Evolutionary conservation across 1,140 invertebrate genomes (phyloP).

Genomic region (Sinonovacula constricta): DNA sequence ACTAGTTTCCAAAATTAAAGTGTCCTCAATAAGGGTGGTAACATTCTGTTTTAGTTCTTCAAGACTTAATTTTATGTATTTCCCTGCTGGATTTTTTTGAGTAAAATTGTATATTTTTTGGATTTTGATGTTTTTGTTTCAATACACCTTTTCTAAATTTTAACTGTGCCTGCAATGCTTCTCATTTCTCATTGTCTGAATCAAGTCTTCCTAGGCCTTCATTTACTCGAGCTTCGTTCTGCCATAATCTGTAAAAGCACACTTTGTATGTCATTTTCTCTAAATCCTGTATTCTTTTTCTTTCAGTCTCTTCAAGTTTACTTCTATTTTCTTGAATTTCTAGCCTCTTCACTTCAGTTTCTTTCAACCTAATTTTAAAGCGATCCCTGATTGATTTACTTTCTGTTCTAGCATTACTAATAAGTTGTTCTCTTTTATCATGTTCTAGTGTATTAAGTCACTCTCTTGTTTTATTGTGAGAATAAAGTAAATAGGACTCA

Average conservation of each 20-base stretch:
- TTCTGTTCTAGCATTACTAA: constrained; percentile 44
- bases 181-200: constrained; percentile 32
- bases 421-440: constrained; percentile 42
- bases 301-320: constrained; percentile 44
- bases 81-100: neutral
- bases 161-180: constrained; percentile 43
- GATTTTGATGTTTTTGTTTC: constrained; percentile 33
- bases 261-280: constrained; percentile 32
- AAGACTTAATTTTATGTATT: neutral
- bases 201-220: constrained; percentile 32
- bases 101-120: constrained; percentile 34
- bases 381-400: constrained; percentile 36
- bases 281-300: constrained; percentile 16
- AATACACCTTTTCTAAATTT: constrained; percentile 46
- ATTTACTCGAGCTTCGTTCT: constrained; percentile 28
- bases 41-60: constrained; percentile 27
- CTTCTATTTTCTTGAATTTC: constrained; percentile 39
- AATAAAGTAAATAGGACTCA: constrained; percentile 57
- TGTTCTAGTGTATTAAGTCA: constrained; percentile 39
- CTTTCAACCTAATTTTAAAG: constrained; percentile 42
- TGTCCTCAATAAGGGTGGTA: constrained; percentile 1
- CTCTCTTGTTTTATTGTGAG: constrained; percentile 52
- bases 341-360: constrained; percentile 40
- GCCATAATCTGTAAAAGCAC: constrained; percentile 51
- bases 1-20: neutral